phyloP scores from a whole-genome alignment of 2,113 vertebrate species.

The Motacilla alba region DNA sequence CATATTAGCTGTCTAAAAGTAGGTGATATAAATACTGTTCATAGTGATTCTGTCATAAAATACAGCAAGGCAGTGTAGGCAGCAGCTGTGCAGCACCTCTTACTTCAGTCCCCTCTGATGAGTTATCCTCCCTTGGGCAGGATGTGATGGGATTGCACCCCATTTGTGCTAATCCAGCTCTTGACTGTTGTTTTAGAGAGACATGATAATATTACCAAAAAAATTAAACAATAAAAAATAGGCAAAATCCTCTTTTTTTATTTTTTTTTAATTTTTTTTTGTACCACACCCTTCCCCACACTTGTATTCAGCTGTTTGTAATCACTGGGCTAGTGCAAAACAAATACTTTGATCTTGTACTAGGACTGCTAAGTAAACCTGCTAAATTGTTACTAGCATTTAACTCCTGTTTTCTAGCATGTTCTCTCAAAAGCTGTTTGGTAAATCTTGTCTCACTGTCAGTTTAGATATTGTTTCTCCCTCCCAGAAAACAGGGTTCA shows the following conservation, averaged over 20 bases:
- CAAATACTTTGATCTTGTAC: background rate
- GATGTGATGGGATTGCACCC: background rate
- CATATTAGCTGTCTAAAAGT: background rate
- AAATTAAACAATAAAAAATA: background rate
- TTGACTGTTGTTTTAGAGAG: background rate
- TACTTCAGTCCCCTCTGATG: background rate
- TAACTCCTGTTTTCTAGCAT: background rate
- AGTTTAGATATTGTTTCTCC: background rate
- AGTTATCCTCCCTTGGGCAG: background rate
- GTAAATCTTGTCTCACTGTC: background rate
- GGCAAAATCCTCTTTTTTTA: rapidly evolving
- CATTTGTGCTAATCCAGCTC: background rate
- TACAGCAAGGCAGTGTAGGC: background rate
- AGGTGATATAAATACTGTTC: background rate
- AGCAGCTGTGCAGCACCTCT: background rate
- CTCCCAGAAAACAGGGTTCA: background rate
- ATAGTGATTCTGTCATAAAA: background rate
- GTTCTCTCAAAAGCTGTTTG: background rate
- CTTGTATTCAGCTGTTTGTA: background rate
- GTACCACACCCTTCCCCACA: background rate
- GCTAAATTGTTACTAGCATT: background rate
- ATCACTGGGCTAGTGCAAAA: background rate
- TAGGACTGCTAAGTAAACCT: background rate
- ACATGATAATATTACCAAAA: background rate
- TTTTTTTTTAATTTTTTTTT: background rate